Evolutionary conservation across 2,113 vertebrate genomes (phyloP).

Genomic region (Gymnogyps californianus): DNA sequence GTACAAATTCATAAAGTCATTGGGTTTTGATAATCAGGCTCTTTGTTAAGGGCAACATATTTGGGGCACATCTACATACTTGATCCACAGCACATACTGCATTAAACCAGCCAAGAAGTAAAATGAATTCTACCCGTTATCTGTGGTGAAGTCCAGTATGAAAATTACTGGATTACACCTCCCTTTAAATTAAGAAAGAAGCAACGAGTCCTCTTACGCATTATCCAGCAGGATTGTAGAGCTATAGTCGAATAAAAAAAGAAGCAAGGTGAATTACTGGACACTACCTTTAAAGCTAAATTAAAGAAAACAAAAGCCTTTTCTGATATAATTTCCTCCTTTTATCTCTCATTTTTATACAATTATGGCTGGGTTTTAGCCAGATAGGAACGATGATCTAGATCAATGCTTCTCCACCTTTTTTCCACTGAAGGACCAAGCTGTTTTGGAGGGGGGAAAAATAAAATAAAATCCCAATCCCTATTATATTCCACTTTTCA

Average conservation of each 20-base stretch:
- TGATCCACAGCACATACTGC: not conserved
- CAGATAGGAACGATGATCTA: not conserved
- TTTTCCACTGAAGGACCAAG: not conserved
- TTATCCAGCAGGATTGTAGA: not conserved
- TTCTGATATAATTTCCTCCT: not conserved
- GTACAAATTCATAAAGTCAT: not conserved
- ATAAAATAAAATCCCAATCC: not conserved
- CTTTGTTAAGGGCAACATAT: not conserved
- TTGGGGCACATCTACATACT: not conserved
- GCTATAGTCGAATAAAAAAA: rapidly evolving
- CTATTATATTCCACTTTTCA: not conserved
- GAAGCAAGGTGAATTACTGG: not conserved
- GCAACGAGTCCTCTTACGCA: rapidly evolving
- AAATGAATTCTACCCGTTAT: not conserved
- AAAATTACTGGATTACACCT: not conserved
- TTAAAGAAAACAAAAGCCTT: not conserved
- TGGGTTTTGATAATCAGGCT: not conserved
- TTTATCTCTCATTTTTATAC: not conserved
- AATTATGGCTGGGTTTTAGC: not conserved
- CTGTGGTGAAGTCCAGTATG: not conserved
- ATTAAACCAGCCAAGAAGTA: not conserved
- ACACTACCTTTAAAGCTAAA: not conserved
- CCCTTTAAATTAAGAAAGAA: not conserved
- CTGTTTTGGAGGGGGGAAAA: not conserved
- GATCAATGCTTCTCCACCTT: not conserved